These are phyloP conservation scores for Eurystomus gularis DNA, from an alignment of 2,113 vertebrate species.

Conservation along the genomic window DNA sequence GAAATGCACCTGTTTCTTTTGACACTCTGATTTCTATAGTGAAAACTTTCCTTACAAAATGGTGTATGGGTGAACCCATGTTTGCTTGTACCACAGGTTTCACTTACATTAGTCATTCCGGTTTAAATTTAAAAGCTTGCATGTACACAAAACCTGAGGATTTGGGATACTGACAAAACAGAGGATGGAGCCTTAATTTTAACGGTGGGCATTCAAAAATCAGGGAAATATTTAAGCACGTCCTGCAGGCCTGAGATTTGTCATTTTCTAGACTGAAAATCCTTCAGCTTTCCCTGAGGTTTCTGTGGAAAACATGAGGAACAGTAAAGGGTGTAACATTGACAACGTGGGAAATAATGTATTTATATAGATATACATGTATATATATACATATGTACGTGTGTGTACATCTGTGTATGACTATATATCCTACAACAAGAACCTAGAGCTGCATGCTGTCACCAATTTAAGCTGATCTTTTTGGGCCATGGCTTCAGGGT, in stretches of 20 bases:
- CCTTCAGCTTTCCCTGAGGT: neutral
- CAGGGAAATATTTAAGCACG: neutral
- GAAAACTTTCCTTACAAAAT: neutral
- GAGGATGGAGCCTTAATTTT: neutral
- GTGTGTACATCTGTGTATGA: neutral
- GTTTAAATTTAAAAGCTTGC: neutral
- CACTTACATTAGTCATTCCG: neutral
- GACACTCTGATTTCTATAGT: neutral
- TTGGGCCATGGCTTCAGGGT: neutral
- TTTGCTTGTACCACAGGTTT: neutral
- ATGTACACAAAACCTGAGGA: neutral
- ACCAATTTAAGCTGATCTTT: neutral
- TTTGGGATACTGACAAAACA: neutral
- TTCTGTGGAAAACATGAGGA: neutral
- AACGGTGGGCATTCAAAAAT: neutral
- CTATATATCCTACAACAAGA: neutral
- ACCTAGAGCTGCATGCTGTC: neutral
- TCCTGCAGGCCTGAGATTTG: neutral
- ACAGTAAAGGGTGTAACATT: neutral
- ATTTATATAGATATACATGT: neutral
- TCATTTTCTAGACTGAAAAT: neutral
- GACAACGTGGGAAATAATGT: neutral
- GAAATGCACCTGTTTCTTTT: neutral
- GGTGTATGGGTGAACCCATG: neutral
- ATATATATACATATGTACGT: neutral